Percentiles rank a stretch among this genome's conserved stretches.
phyloP scores from a whole-genome alignment of 2,113 vertebrate genomes.

The Menidia beryllina region DNA sequence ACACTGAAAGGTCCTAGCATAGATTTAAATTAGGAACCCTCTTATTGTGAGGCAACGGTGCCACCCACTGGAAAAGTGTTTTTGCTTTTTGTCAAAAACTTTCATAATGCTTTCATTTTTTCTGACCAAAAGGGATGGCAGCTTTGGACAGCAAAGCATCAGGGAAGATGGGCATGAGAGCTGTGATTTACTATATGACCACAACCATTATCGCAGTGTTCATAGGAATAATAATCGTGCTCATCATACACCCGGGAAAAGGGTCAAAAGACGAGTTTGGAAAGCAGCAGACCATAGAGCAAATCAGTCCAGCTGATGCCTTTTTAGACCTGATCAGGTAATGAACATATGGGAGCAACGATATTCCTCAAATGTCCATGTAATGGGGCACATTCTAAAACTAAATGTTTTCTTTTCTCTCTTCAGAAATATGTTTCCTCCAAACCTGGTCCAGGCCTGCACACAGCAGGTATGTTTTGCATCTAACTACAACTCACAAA shows the following conservation, averaged over 20 bases:
- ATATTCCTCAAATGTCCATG: neutral
- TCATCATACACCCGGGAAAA: slow-evolving; percentile 97
- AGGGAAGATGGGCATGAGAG: slow-evolving; percentile 97
- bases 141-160: slow-evolving; percentile 96
- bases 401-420: slow-evolving; percentile 47
- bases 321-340: slow-evolving; percentile 98
- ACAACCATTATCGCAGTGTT: slow-evolving; percentile 96
- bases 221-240: slow-evolving; percentile 94
- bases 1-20: too few relatives aligned
- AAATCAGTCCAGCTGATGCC: slow-evolving; percentile 93
- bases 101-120: neutral
- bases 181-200: slow-evolving; percentile 97
- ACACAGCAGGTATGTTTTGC: slow-evolving; percentile 92
- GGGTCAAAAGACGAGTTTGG: slow-evolving; percentile 96
- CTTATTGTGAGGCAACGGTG: too few relatives aligned
- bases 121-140: slow-evolving; percentile 85
- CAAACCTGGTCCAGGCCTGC: slow-evolving; percentile 97
- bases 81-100: too few relatives aligned
- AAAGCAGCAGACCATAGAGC: slow-evolving; percentile 92
- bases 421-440: slow-evolving; percentile 98
- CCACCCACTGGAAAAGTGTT: too few relatives aligned
- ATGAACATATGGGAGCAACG: neutral
- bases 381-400: neutral
- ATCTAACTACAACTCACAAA: neutral
- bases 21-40: too few relatives aligned